Percentiles rank a stretch among this genome's conserved stretches.
Conservation (phyloP, 2,797 vertebrate genomes). For the Darevskia mixta region DNA sequence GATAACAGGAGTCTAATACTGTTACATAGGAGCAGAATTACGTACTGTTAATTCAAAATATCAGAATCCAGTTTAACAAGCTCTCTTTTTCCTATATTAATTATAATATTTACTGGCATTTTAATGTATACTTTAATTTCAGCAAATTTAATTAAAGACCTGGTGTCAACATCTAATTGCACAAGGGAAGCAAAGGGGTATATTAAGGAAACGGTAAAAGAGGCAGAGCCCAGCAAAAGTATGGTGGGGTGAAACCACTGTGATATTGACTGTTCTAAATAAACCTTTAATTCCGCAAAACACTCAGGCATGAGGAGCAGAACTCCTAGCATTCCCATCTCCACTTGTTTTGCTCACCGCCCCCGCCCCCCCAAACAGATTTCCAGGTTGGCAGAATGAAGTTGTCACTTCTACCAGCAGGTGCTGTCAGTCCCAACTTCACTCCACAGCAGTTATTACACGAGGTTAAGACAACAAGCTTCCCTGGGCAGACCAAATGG, state of each 20-base stretch:
- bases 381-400: conserved; percentile 54
- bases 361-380: conserved; percentile 38
- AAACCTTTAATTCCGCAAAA: conserved; percentile 42
- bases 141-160: not conserved
- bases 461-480: conserved; percentile 70
- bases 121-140: not conserved
- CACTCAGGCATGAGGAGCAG: not conserved
- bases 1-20: not conserved
- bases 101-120: not conserved
- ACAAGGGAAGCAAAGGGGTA: not conserved
- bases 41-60: not conserved
- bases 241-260: not conserved
- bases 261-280: conserved; percentile 42
- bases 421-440: conserved; percentile 48
- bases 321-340: not conserved
- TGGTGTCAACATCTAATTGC: not conserved
- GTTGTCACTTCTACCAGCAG: conserved; percentile 59
- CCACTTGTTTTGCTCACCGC: conserved; percentile 23
- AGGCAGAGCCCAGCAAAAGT: accelerated
- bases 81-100: not conserved
- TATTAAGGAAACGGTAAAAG: not conserved
- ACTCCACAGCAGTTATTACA: conserved; percentile 57
- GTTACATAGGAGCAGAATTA: not conserved
- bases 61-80: not conserved
- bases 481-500: conserved; percentile 41